A percentile compares a stretch with the other conserved stretches of the same genome.
Conservation (phyloP, 2,797 vertebrate genomes). For the Myotis planiceps region DNA sequence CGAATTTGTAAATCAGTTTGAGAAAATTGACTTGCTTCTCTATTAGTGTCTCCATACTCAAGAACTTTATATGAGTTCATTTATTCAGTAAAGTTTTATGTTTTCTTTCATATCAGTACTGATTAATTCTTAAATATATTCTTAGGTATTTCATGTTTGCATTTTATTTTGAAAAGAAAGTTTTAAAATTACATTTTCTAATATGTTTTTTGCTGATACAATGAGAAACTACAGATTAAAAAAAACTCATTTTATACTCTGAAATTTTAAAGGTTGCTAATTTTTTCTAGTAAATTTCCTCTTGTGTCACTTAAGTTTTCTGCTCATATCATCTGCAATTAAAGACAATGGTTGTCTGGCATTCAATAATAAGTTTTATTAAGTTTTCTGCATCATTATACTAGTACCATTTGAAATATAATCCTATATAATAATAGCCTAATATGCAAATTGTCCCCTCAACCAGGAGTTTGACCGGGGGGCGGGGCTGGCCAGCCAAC, state of each 20-base stretch:
- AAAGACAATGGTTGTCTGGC: background rate
- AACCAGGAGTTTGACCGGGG: too few relatives aligned
- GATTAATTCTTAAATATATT: background rate
- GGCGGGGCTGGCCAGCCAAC: too few relatives aligned
- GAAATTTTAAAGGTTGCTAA: background rate
- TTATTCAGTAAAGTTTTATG: conserved; percentile 45
- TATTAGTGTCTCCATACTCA: background rate
- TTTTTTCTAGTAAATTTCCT: background rate
- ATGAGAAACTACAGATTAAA: background rate
- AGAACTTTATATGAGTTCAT: background rate
- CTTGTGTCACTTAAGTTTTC: background rate
- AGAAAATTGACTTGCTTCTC: conserved; percentile 10
- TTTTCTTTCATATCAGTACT: background rate
- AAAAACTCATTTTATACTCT: background rate
- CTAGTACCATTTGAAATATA: conserved; percentile 23
- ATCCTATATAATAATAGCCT: too few relatives aligned
- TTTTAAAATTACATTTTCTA: background rate
- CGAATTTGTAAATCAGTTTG: conserved; percentile 29
- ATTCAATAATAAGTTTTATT: background rate
- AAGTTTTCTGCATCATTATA: background rate
- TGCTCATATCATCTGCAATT: background rate
- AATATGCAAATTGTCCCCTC: too few relatives aligned
- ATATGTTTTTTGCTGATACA: background rate
- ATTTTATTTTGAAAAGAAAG: conserved; percentile 23
- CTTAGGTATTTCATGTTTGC: background rate